Percentiles rank a stretch among this genome's conserved stretches.
Evolutionary conservation across 2,888 invertebrate species (phyloP).

Genomic region (Ganaspis brasiliensis): DNA sequence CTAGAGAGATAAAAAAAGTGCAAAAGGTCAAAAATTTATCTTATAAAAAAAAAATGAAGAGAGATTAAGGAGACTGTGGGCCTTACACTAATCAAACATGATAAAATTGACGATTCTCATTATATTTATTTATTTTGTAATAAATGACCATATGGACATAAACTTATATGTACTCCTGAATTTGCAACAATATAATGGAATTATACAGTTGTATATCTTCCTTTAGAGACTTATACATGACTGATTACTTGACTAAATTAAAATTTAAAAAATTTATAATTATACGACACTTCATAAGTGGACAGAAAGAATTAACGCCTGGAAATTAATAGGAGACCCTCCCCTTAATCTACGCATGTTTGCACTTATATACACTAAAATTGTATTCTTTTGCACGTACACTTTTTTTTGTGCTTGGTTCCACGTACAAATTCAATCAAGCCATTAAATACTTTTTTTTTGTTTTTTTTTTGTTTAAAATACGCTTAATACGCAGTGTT

Average conservation of each 20-base stretch:
- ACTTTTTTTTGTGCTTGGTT: constrained; percentile 42
- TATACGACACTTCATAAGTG: constrained; percentile 37
- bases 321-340: constrained; percentile 37
- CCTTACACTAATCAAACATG: constrained; percentile 1
- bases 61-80: background rate
- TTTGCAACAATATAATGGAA: constrained; percentile 34
- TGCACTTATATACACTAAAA: constrained; percentile 43
- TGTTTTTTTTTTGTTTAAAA: constrained; percentile 33
- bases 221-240: constrained; percentile 38
- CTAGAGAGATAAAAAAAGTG: constrained; percentile 6
- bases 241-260: constrained; percentile 42
- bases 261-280: constrained; percentile 20
- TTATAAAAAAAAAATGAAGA: constrained; percentile 13
- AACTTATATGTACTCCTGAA: constrained; percentile 51
- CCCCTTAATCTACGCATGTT: constrained; percentile 40
- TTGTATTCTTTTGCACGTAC: constrained; percentile 48
- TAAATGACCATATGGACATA: constrained; percentile 57
- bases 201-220: constrained; percentile 32
- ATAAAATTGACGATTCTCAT: constrained; percentile 33
- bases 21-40: constrained; percentile 21
- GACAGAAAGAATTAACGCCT: constrained; percentile 41
- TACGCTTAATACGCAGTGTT: constrained; percentile 1
- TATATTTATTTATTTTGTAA: constrained; percentile 49
- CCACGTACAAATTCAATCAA: constrained; percentile 40
- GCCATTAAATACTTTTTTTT: constrained; percentile 40